Evolutionary conservation across 2,888 invertebrate genomes (phyloP).

Genomic region (Steromphala cineraria): DNA sequence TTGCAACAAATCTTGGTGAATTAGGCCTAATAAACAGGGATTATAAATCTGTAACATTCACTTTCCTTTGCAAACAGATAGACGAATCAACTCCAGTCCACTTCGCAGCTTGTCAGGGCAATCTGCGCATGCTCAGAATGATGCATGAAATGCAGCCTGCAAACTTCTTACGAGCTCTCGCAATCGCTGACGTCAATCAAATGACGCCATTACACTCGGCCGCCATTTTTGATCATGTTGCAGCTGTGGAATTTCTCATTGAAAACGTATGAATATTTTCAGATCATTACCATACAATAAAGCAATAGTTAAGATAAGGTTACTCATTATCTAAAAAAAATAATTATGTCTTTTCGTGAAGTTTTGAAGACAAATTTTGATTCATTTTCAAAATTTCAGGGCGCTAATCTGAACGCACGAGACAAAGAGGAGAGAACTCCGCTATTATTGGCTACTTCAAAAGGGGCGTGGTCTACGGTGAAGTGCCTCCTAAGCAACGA

Average conservation of each 20-base stretch:
- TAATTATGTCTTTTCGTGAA: too few relatives aligned
- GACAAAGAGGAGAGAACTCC: slow-evolving; percentile 89
- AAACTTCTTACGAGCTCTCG: slow-evolving; percentile 79
- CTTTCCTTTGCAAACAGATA: slow-evolving; percentile 78
- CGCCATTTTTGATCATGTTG: slow-evolving; percentile 92
- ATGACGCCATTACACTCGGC: slow-evolving; percentile 95
- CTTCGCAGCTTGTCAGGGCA: slow-evolving; percentile 89
- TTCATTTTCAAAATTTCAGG: too few relatives aligned
- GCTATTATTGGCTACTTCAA: slow-evolving; percentile 86
- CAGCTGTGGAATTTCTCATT: slow-evolving; percentile 82
- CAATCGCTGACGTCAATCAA: slow-evolving; percentile 87
- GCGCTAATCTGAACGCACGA: slow-evolving; percentile 87
- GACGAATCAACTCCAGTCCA: slow-evolving; percentile 93
- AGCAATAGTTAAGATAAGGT: too few relatives aligned
- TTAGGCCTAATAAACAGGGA: too few relatives aligned
- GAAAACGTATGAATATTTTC: slow-evolving; percentile 75
- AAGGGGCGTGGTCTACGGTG: slow-evolving; percentile 89
- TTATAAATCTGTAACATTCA: too few relatives aligned
- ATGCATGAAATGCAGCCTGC: slow-evolving; percentile 82
- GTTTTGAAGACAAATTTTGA: too few relatives aligned
- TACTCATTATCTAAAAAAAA: too few relatives aligned
- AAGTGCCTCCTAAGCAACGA: slow-evolving; percentile 83
- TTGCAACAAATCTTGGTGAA: too few relatives aligned
- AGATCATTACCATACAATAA: too few relatives aligned
- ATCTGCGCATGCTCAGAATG: slow-evolving; percentile 88